These are phyloP conservation scores for Lobophora halterata DNA, from an alignment of 2,888 invertebrate species.

Conservation along the genomic window DNA sequence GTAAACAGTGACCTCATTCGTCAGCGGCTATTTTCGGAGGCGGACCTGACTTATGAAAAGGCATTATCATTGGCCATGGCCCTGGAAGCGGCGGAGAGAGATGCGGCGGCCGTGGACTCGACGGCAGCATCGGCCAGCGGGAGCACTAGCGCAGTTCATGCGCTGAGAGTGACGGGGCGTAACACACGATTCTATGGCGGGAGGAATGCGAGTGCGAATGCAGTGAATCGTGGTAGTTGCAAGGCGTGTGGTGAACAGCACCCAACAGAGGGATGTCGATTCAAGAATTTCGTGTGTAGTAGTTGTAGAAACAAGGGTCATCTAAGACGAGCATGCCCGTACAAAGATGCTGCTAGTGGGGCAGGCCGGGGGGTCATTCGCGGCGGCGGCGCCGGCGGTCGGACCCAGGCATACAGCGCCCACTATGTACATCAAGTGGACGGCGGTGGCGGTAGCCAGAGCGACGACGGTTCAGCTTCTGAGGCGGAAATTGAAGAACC, in stretches of 20 bases:
- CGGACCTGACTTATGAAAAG: background rate
- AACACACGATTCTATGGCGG: background rate
- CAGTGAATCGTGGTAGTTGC: too few relatives aligned
- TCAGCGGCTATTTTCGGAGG: constrained; percentile 1
- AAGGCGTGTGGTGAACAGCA: constrained; percentile 1
- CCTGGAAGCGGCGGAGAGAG: constrained; percentile 4
- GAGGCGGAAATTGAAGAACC: background rate
- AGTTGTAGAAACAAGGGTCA: constrained; percentile 4
- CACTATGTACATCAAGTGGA: too few relatives aligned
- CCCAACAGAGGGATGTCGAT: background rate
- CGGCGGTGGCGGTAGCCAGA: too few relatives aligned
- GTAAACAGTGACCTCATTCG: background rate
- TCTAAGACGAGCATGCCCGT: constrained; percentile 1
- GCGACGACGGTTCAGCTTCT: background rate
- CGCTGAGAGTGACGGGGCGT: background rate
- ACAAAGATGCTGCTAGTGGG: background rate
- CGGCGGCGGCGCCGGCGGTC: background rate
- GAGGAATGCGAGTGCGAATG: too few relatives aligned
- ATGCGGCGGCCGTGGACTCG: constrained; percentile 3
- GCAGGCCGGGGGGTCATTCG: background rate
- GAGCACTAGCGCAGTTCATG: background rate
- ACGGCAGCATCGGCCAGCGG: constrained; percentile 1
- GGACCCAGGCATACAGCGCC: background rate
- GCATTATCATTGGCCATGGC: background rate
- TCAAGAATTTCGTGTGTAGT: constrained; percentile 1